Conservation (phyloP, 2,888 invertebrate genomes). For the Platycheirus albimanus region DNA sequence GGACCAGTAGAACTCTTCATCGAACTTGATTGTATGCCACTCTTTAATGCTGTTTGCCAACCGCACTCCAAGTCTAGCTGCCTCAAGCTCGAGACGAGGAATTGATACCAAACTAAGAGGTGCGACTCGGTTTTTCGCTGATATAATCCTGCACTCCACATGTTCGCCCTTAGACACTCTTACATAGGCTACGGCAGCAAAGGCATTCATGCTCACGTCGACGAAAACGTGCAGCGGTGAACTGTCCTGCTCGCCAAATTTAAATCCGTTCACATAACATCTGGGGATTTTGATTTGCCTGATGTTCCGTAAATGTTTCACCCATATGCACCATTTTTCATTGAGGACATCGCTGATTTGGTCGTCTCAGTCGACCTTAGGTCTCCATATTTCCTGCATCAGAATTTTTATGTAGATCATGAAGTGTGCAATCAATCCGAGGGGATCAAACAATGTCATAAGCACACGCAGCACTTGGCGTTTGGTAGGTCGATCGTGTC, state of each 20-base stretch:
- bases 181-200: neutral
- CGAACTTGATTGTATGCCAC: neutral
- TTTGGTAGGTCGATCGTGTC: neutral
- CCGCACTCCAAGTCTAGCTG: neutral
- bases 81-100: neutral
- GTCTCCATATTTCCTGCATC: neutral
- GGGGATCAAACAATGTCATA: conserved; percentile 7
- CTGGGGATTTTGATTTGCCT: neutral
- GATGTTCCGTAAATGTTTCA: neutral
- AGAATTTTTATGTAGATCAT: neutral
- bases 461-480: conserved; percentile 1
- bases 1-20: neutral
- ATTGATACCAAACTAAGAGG: neutral
- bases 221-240: neutral
- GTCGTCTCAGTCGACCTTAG: neutral
- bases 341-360: neutral
- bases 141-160: neutral
- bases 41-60: neutral
- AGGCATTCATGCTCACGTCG: neutral
- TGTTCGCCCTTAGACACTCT: neutral
- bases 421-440: neutral
- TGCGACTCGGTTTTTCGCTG: neutral
- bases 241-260: neutral
- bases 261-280: neutral
- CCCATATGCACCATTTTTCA: neutral